Evolutionary conservation across 2,888 invertebrate species (phyloP).

Genomic region (Tetragonula carbonaria): DNA sequence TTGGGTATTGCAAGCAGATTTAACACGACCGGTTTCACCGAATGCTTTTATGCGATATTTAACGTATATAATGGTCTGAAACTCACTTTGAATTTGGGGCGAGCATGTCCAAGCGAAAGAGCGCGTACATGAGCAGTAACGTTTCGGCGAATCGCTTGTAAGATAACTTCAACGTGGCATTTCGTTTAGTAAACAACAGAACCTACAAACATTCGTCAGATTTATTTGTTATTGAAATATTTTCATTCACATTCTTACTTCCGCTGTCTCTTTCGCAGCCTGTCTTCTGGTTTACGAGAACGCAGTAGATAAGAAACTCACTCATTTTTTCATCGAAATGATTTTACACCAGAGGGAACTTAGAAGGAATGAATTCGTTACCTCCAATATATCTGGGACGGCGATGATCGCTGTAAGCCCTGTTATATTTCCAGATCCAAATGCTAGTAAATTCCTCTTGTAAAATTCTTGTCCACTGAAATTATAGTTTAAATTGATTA

Average conservation of each 20-base stretch:
- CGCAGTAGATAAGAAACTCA: not conserved
- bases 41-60: not conserved
- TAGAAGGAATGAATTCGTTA: slow-evolving; percentile 76
- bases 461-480: slow-evolving; percentile 89
- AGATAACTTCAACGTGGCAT: slow-evolving; percentile 86
- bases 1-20: slow-evolving; percentile 40
- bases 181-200: slow-evolving; percentile 89
- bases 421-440: slow-evolving; percentile 88
- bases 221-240: not conserved
- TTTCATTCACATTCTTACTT: too few species aligned
- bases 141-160: slow-evolving; percentile 92
- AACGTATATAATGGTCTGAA: not conserved
- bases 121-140: slow-evolving; percentile 88
- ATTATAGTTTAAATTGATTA: not conserved
- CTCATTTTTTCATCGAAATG: too few species aligned
- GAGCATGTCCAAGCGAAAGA: slow-evolving; percentile 88
- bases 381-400: slow-evolving; percentile 89
- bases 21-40: not conserved
- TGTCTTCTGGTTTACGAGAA: not conserved
- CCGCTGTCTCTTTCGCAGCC: too few species aligned
- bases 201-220: slow-evolving; percentile 55
- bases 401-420: slow-evolving; percentile 91
- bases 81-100: slow-evolving; percentile 71
- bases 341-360: not conserved
- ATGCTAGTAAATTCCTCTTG: slow-evolving; percentile 87